Base-by-base conservation (phyloP, 2,888 invertebrate genomes). In the Drosophila meridiana region DNA sequence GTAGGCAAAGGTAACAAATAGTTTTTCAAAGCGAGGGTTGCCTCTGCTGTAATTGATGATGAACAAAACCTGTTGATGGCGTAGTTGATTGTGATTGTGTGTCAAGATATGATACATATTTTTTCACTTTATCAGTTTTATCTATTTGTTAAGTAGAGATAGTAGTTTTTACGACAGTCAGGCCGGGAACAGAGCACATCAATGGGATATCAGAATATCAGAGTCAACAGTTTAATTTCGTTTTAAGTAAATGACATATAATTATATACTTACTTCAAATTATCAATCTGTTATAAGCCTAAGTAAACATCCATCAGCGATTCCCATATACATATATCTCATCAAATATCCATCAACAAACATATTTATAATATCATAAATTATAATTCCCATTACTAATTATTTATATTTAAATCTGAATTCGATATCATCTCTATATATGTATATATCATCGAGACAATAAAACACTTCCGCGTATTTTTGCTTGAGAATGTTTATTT, bases 401-500 rank as follows among this genome's bases (percentile, higher is more conserved):
- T 36, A 2, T 36, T 11, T 36, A 36, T 11, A 36, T 36, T 36
- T 0, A 36, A 36, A 36, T 36, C 11, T 34, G 5, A 5, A 36
- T 36, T 36, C 34, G 1, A 8, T 34, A 8, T 36, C 2, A 6
- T 36, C 9, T 36, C 9, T 5, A 36, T 36, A 36, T 2, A 9
- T 9, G 2, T 0, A 9, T 36, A 2, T 9, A 9, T 36, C 36
- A 9, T 36, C 20, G 20, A 38, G 13, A 40, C 13, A 40, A 26
- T 42, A 45, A 26, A 76, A 52, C 20, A 14, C 4, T 2, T 32
- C 2, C 13, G 36, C 0, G 26, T 11, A 14, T n/a, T 30, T 77
- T 72, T 62, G 48, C 59, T 48, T 78, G 47, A 56, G 62, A 78
- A 77, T 73, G 55, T 81, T 81, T 78, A 81, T 81, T 78, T 26